Percentiles rank a stretch among this genome's conserved stretches.
Evolutionary conservation across 2,797 vertebrate genomes (phyloP).

Genomic region (Catostomus latipinnis): DNA sequence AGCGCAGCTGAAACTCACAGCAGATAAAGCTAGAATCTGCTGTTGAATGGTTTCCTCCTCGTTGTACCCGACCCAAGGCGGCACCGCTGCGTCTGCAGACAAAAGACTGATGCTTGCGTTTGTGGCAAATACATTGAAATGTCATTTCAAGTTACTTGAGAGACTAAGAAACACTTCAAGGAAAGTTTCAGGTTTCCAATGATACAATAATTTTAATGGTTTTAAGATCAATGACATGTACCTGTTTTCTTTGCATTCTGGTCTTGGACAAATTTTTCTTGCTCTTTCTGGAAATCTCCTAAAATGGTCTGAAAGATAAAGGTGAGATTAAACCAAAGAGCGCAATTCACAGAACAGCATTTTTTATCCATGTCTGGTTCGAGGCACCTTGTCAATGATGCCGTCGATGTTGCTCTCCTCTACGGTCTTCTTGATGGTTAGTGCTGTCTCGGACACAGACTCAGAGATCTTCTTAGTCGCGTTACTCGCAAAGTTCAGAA

Average conservation of each 20-base stretch:
- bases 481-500: slow-evolving; percentile 90
- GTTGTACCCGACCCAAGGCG: slow-evolving; percentile 95
- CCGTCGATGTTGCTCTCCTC: slow-evolving; percentile 95
- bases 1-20: slow-evolving; percentile 78
- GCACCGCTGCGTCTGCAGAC: slow-evolving; percentile 85
- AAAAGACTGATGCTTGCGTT: not conserved
- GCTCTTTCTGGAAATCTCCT: slow-evolving; percentile 97
- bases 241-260: slow-evolving; percentile 93
- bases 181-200: too few relatives aligned
- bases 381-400: slow-evolving; percentile 84
- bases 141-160: too few relatives aligned
- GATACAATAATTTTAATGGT: too few relatives aligned
- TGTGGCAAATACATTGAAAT: not conserved
- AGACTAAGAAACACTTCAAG: too few relatives aligned
- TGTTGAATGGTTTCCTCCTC: slow-evolving; percentile 97
- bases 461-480: slow-evolving; percentile 96
- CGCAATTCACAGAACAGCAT: too few relatives aligned
- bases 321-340: not conserved
- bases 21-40: slow-evolving; percentile 94
- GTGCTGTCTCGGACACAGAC: slow-evolving; percentile 91
- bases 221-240: slow-evolving; percentile 56
- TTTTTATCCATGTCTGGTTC: too few relatives aligned
- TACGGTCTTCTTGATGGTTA: slow-evolving; percentile 94
- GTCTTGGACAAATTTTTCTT: slow-evolving; percentile 95
- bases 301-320: slow-evolving; percentile 87